These are phyloP conservation scores for Pangasius mekongensis DNA, from an alignment of 2,797 vertebrate species.

Conservation along the genomic window DNA sequence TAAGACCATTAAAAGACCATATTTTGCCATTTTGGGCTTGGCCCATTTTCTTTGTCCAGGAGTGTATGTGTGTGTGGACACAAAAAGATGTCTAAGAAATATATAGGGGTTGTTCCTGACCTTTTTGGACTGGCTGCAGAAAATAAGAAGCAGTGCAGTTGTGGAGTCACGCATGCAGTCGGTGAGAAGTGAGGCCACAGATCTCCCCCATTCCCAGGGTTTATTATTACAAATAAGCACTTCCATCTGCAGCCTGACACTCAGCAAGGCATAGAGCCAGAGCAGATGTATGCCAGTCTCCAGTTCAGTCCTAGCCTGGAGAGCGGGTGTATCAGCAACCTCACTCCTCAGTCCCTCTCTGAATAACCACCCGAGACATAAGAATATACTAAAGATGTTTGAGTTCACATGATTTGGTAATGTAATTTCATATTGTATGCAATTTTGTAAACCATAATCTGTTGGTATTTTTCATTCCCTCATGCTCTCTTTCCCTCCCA, in stretches of 20 bases:
- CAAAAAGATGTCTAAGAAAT: neutral
- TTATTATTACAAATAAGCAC: slow-evolving; percentile 66
- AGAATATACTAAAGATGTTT: neutral
- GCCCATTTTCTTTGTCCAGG: too few species aligned
- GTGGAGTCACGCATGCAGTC: slow-evolving; percentile 53
- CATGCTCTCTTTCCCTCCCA: slow-evolving; percentile 9
- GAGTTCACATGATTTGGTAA: neutral
- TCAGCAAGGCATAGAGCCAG: slow-evolving; percentile 52
- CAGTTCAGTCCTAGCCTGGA: slow-evolving; percentile 24
- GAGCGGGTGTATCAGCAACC: slow-evolving; percentile 46
- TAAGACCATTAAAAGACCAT: too few species aligned
- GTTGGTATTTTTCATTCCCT: slow-evolving; percentile 20
- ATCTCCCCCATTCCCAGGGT: slow-evolving; percentile 58
- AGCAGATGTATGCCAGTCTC: slow-evolving; percentile 57
- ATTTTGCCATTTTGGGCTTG: too few species aligned
- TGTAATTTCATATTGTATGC: neutral
- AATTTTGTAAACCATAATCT: slow-evolving; percentile 7
- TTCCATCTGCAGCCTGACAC: slow-evolving; percentile 63
- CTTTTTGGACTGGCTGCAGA: slow-evolving; percentile 27
- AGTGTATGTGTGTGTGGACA: neutral
- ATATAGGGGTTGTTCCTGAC: slow-evolving; percentile 12
- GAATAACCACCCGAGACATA: slow-evolving; percentile 24
- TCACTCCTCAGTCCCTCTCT: slow-evolving; percentile 24
- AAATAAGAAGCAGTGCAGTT: slow-evolving; percentile 44
- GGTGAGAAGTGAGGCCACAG: slow-evolving; percentile 51